Evolutionary conservation across 1,140 invertebrate genomes (phyloP).

Genomic region (Mesaphorura yosii): DNA sequence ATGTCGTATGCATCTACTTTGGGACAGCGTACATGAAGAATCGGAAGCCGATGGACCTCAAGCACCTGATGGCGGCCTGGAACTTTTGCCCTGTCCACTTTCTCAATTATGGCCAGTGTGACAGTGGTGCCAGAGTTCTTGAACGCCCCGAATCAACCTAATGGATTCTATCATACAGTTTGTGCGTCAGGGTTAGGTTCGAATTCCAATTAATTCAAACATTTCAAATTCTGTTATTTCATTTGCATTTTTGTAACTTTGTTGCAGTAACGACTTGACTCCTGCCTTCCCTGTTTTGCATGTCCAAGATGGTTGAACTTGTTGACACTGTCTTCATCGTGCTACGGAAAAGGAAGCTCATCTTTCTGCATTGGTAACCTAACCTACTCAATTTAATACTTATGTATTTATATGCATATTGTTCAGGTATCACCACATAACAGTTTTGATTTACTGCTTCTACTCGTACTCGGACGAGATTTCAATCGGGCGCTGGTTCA

Average conservation of each 20-base stretch:
- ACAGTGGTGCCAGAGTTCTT: slow-evolving; percentile 78
- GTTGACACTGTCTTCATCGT: slow-evolving; percentile 41
- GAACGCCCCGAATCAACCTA: slow-evolving; percentile 61
- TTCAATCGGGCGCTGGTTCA: slow-evolving; percentile 90
- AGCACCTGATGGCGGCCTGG: slow-evolving; percentile 79
- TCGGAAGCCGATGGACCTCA: slow-evolving; percentile 73
- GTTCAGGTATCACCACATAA: slow-evolving; percentile 55
- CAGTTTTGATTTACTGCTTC: slow-evolving; percentile 86
- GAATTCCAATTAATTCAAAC: too few relatives aligned
- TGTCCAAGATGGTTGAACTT: slow-evolving; percentile 43
- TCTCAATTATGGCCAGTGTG: slow-evolving; percentile 83
- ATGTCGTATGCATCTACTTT: slow-evolving; percentile 85
- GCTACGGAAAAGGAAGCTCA: slow-evolving; percentile 48
- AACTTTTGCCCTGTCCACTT: slow-evolving; percentile 79
- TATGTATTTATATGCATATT: slow-evolving; percentile 24
- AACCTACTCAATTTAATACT: neutral
- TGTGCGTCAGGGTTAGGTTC: slow-evolving; percentile 78
- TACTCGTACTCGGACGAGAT: slow-evolving; percentile 95
- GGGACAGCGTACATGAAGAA: slow-evolving; percentile 87
- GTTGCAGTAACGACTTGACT: too few relatives aligned
- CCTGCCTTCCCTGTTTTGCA: slow-evolving; percentile 40
- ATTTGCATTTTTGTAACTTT: too few relatives aligned
- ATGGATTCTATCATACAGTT: slow-evolving; percentile 86
- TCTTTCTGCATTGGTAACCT: slow-evolving; percentile 42
- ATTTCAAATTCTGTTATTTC: too few relatives aligned